A percentile compares a stretch with the other conserved stretches of the same genome.
These are phyloP conservation scores for Alouatta palliata DNA, from an alignment of 2,113 vertebrate species.

Conservation along the genomic window DNA sequence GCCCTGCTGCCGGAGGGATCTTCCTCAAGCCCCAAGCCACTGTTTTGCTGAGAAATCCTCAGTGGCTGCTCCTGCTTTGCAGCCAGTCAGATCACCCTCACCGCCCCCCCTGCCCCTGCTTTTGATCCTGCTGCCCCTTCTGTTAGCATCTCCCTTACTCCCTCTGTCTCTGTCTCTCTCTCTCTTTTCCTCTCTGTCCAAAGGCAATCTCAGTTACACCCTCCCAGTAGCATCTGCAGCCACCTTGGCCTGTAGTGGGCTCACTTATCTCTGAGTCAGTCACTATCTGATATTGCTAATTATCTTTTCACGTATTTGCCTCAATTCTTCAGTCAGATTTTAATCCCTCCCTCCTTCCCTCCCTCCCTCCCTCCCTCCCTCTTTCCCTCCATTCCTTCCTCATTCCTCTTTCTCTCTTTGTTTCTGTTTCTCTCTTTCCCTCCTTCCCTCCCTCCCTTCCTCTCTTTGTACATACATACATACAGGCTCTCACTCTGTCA, in stretches of 20 bases:
- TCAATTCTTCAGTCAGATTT: background rate
- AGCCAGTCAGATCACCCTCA: background rate
- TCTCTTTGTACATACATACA: no score
- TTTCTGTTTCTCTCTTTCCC: no score
- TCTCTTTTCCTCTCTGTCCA: background rate
- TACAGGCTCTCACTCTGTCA: no score
- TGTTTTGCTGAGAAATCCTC: background rate
- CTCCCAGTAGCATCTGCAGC: background rate
- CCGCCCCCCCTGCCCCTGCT: background rate
- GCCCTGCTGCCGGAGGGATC: background rate
- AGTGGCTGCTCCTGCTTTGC: background rate
- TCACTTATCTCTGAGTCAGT: accelerated
- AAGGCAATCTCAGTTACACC: background rate
- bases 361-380: no score
- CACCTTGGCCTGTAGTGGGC: accelerated
- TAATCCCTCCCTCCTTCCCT: no score
- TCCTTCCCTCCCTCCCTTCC: no score
- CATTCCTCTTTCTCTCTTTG: no score
- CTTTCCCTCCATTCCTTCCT: no score
- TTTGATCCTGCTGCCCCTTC: accelerated
- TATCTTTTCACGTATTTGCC: background rate
- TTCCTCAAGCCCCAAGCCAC: background rate
- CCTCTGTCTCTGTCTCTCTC: background rate
- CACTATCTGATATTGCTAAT: background rate
- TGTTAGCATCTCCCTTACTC: background rate